phyloP scores from a whole-genome alignment of 2,113 vertebrate species.

The Odobenus rosmarus region DNA sequence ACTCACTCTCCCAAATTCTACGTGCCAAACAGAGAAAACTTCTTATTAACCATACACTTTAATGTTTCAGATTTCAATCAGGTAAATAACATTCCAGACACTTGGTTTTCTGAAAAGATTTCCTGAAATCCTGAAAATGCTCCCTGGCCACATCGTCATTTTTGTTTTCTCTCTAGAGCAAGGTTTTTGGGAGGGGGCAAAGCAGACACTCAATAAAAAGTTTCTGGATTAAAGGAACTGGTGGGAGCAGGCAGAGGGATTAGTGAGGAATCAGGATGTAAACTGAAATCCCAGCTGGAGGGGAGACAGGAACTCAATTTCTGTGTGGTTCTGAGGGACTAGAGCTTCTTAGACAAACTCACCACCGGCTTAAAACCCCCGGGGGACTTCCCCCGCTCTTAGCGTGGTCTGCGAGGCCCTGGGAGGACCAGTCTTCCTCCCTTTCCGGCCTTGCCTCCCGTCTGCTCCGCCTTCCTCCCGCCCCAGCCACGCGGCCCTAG shows the following conservation, averaged over 20 bases:
- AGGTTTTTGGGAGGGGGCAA: not conserved
- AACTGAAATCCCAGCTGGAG: not conserved
- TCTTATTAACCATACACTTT: not conserved
- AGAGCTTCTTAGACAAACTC: not conserved
- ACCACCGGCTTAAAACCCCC: not conserved
- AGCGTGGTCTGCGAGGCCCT: not conserved
- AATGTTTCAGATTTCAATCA: not conserved
- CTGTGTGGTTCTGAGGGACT: not conserved
- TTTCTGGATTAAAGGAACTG: not conserved
- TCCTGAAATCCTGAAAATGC: not conserved
- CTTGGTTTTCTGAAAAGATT: not conserved
- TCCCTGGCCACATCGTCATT: not conserved
- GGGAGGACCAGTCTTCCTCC: not conserved
- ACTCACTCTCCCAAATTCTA: not conserved
- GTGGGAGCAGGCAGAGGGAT: not conserved
- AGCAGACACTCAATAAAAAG: not conserved
- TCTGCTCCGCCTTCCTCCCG: not conserved
- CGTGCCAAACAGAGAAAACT: not conserved
- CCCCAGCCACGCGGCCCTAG: fast-evolving
- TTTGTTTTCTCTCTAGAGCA: not conserved
- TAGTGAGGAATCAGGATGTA: not conserved
- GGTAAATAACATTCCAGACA: not conserved
- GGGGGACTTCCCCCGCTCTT: not conserved
- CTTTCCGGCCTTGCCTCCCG: not conserved
- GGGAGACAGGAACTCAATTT: not conserved